Evolutionary conservation across 2,113 vertebrate genomes (phyloP), one percentile per base, ranked within the genome.

Genomic region (Leucoraja erinaceus): DNA sequence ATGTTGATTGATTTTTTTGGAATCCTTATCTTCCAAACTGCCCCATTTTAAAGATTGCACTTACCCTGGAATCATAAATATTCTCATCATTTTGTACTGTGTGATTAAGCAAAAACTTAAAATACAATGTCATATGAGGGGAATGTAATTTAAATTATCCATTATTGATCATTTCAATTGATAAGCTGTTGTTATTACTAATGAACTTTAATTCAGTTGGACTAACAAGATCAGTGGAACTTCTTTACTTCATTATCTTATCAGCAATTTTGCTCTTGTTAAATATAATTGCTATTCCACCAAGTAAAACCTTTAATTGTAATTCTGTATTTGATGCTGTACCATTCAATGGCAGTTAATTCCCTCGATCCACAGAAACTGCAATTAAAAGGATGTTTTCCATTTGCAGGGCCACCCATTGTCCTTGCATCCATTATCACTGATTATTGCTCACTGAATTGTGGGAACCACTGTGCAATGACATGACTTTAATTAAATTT

Each of bases 221-320:
- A 61, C 61, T 88, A 88, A 88, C 28, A 88, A 63, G 59, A 33
- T 31, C 83, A 86, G 83, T 28, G 61, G 83, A 88, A 88, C 59
- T 88, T n/a, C 83, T 16, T 88, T 88, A 88, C 83, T 88, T 88
- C 83, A 88, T 88, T 88, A 88, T 88, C 59, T 88, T 88, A 59
- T 88, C 83, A 88, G 28, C 61, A 88, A 88, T 88, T 63, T 63
- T 66, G 59, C 59, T 88, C 59, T 88, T 88, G 83, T 88, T 88
- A 63, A n/a, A 8, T 88, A 66, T 88, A 88, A 88, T 63, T 63
- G n/a, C 83, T 88, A 88, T 88, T 88, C 28, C 59, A 63, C 54
- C 59, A 88, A 88, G 59, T 63, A 63, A 88, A 88, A 88, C n/a
- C 28, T 88, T 63, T 88, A 86, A 88, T 88, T 63, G 5, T 63